Percentiles rank a stretch among this genome's conserved stretches.
These are phyloP conservation scores for Zygogramma bicolorata DNA, from an alignment of 2,888 invertebrate genomes.

Conservation along the genomic window DNA sequence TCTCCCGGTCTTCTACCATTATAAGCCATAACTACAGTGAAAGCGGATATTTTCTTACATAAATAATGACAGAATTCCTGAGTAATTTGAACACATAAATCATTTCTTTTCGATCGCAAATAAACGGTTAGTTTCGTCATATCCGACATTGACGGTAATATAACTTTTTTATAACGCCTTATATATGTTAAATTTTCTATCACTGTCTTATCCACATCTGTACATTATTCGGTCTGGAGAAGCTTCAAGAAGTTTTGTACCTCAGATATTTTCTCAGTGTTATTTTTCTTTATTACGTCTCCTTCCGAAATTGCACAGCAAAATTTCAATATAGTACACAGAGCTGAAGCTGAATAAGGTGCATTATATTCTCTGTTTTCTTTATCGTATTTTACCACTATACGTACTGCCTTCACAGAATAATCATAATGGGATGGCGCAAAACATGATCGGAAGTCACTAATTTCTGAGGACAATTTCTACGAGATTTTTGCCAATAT, in stretches of 20 bases:
- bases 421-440: slow-evolving; percentile 11
- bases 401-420: slow-evolving; percentile 7
- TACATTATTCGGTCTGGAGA: slow-evolving; percentile 17
- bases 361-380: slow-evolving; percentile 9
- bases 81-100: background rate
- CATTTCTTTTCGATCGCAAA: background rate
- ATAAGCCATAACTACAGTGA: slow-evolving; percentile 19
- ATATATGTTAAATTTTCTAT: slow-evolving; percentile 12
- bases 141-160: slow-evolving; percentile 20
- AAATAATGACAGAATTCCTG: background rate
- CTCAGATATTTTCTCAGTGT: background rate
- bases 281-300: slow-evolving; percentile 19
- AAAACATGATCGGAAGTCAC: slow-evolving; percentile 15
- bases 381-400: slow-evolving; percentile 18
- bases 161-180: slow-evolving; percentile 19
- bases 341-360: slow-evolving; percentile 13
- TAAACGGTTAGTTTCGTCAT: background rate
- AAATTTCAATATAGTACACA: slow-evolving; percentile 22
- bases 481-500: slow-evolving; percentile 18
- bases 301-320: slow-evolving; percentile 18
- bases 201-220: slow-evolving; percentile 23
- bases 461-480: background rate
- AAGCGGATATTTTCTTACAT: slow-evolving; percentile 9
- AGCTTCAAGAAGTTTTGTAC: slow-evolving; percentile 14
- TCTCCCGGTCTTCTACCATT: slow-evolving; percentile 25